Evolutionary conservation across 2,888 invertebrate species (phyloP), one percentile per base, ranked within the genome.

Genomic region (Polymixis flavicincta): DNA sequence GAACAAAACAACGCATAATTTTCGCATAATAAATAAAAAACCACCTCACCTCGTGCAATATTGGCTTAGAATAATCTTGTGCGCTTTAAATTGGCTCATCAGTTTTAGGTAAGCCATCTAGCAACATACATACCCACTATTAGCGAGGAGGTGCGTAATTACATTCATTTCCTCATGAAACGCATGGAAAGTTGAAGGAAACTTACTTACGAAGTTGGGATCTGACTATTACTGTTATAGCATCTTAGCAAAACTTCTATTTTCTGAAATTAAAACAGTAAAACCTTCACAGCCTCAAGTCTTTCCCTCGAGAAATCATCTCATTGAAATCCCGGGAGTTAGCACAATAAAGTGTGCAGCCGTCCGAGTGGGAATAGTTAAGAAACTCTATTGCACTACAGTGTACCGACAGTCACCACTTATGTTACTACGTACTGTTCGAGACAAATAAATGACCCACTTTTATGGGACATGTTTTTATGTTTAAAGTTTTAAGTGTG

Each of bases 341-440:
- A 78, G 73, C 71, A 80, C 83, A 79, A 81, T 83, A 78, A 79
- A 82, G 77, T 84, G 76, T 70, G 80, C 70, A 72, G 72, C 76
- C 75, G 77, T 76, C 78, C 81, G 81, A 75, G 74, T 64, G 67
- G 74, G 87, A 84, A 87, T 82, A 88, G 88, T 87, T 88, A 87
- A 83, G 85, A 75, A 87, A 88, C 87, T 88, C 76, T 73, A 83
- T 84, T 85, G 84, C 82, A 76, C 55, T 83, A 79, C 83, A 76
- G 60, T 68, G 73, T 76, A 71, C 85, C 80, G 84, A 80, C 85
- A 82, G 78, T 82, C 81, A 67, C 78, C 81, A 80, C 84, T 85
- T 84, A 79, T 79, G 78, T 82, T 88, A 73, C 83, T 77, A 71
- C 67, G 72, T 85, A 70, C 69, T 66, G 70, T 82, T 28, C 64